These are phyloP conservation scores for Bombus waltoni DNA, from an alignment of 1,140 invertebrate genomes.

Conservation along the genomic window DNA sequence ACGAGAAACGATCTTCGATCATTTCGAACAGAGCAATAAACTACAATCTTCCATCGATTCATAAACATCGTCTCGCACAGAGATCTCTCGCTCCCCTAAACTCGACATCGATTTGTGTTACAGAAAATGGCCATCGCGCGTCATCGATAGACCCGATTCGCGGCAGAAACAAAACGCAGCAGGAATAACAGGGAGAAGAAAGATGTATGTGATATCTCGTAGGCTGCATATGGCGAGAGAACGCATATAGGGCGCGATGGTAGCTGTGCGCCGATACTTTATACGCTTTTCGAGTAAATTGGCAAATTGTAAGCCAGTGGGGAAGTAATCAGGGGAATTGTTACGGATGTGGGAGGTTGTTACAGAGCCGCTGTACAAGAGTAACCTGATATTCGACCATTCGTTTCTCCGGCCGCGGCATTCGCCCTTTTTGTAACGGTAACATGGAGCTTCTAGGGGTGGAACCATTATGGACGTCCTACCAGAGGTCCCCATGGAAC, in stretches of 20 bases:
- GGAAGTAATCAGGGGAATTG: slow-evolving; percentile 80
- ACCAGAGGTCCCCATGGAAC: slow-evolving; percentile 52
- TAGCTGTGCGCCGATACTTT: slow-evolving; percentile 66
- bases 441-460: slow-evolving; percentile 49
- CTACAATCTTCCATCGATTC: neutral
- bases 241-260: slow-evolving; percentile 27
- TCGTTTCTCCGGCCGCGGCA: slow-evolving; percentile 43
- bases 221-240: slow-evolving; percentile 65
- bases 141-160: slow-evolving; percentile 21
- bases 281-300: slow-evolving; percentile 77
- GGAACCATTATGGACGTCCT: slow-evolving; percentile 45
- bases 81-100: neutral
- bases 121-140: slow-evolving; percentile 25
- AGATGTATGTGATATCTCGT: slow-evolving; percentile 58
- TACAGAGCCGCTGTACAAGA: slow-evolving; percentile 69
- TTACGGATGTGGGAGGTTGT: slow-evolving; percentile 77
- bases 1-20: neutral
- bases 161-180: slow-evolving; percentile 21
- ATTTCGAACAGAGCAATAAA: neutral
- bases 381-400: slow-evolving; percentile 77
- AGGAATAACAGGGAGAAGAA: slow-evolving; percentile 24
- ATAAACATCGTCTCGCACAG: accelerated
- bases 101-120: neutral
- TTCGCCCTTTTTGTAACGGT: slow-evolving; percentile 45
- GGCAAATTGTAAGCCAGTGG: slow-evolving; percentile 75